Conservation (phyloP, 2,797 vertebrate species). For the Gorsachius magnificus region DNA sequence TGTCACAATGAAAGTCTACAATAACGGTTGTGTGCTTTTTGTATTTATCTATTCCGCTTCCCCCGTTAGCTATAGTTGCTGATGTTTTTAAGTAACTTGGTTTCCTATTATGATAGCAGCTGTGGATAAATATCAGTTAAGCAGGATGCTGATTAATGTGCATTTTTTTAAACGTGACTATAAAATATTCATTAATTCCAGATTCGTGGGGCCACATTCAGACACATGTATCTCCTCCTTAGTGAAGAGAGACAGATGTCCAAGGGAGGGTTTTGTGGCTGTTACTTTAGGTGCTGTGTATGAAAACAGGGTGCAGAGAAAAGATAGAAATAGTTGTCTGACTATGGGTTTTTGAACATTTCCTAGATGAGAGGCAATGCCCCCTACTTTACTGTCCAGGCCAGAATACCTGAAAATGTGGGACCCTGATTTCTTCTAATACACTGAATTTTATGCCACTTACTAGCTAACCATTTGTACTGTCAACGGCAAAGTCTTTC, state of each 20-base stretch:
- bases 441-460: not conserved
- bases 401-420: not conserved
- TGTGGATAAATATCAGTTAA: not conserved
- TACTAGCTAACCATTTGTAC: not conserved
- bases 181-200: not conserved
- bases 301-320: not conserved
- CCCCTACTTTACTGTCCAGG: not conserved
- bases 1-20: not conserved
- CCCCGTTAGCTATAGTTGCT: not conserved
- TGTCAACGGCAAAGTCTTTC: not conserved
- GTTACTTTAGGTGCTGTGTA: not conserved
- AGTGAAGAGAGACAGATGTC: not conserved
- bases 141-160: not conserved
- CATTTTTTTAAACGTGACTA: not conserved
- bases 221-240: not conserved
- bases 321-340: not conserved
- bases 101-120: not conserved
- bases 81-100: not conserved
- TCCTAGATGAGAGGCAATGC: not conserved
- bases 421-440: not conserved
- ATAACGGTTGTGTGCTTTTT: not conserved
- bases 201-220: not conserved
- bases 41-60: not conserved
- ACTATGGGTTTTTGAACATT: not conserved
- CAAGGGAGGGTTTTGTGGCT: not conserved